Evolutionary conservation across 2,888 invertebrate genomes (phyloP), one percentile per base, ranked within the genome.

Genomic region (Dryococelus australis): DNA sequence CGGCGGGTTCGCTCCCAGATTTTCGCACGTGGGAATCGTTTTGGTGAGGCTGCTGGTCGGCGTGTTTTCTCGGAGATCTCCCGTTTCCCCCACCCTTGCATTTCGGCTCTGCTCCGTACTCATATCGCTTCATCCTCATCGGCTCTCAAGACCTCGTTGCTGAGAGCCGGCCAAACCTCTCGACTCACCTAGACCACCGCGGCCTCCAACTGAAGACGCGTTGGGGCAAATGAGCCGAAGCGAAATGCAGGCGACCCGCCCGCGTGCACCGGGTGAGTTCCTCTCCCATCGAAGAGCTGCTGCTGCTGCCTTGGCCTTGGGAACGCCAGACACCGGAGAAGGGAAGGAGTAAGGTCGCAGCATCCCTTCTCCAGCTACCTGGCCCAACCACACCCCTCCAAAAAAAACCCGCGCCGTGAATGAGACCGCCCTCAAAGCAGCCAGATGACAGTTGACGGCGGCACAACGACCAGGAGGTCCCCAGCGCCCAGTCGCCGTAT

Each of bases 401-500:
- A 5, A 9, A 81, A 81, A 13, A 13, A 27, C 12, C 83, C 83
- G 83, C 16, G n/a, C 83, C 16, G 43, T 83, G 83, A 83, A 83
- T 83, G 83, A 43, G 83, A 43, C 65, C 65, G 24, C 83, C 83
- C 43, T 83, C 83, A 83, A 83, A 83, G 83, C 28, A 83, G 43
- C 35, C 43, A 28, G 43, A 83, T 83, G 83, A 83, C 83, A 83
- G 83, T 83, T 43, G 43, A 28, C 83, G 83, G 20, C 43, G 83
- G 43, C 83, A 83, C 83, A 83, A 83, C 35, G 83, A 28, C 27
- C 28, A 27, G 43, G n/a, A 28, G 83, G 43, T 43, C 83, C 81
- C 86, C 16, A 12, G 9, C n/a, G 43, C 27, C 85, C 86, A 24
- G 27, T 47, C 26, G 51, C n/a, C 26, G 79, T 87, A 87, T 87